These are phyloP conservation scores for Psix sp. DNA, from an alignment of 1,140 invertebrate species.

Conservation along the genomic window DNA sequence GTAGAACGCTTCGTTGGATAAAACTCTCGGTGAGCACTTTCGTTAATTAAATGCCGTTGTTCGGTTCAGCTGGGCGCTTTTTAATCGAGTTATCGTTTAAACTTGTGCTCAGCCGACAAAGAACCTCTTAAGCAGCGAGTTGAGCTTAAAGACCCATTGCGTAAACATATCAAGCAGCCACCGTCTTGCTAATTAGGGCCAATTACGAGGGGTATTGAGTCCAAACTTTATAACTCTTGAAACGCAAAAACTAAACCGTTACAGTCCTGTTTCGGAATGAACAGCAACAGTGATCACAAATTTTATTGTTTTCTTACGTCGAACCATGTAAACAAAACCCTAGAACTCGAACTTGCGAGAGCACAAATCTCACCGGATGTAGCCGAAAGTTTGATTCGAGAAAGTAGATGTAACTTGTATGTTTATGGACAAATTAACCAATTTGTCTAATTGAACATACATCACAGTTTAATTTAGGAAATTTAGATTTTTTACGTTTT, in stretches of 20 bases:
- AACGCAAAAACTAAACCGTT: slow-evolving; percentile 2
- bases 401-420: too few species aligned
- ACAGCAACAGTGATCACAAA: background rate
- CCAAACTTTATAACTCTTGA: slow-evolving; percentile 39
- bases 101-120: slow-evolving; percentile 64
- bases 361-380: too few species aligned
- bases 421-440: too few species aligned
- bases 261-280: background rate
- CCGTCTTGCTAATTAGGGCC: slow-evolving; percentile 68
- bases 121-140: slow-evolving; percentile 61
- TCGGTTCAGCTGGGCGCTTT: slow-evolving; percentile 69
- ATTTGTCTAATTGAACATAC: too few species aligned
- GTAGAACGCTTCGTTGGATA: slow-evolving; percentile 54
- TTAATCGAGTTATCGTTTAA: slow-evolving; percentile 75
- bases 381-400: too few species aligned
- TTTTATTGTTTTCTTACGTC: too few species aligned
- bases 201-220: slow-evolving; percentile 63
- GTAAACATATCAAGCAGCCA: slow-evolving; percentile 69
- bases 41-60: slow-evolving; percentile 75
- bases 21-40: slow-evolving; percentile 71
- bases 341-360: too few species aligned
- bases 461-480: too few species aligned
- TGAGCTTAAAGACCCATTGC: slow-evolving; percentile 65
- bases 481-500: too few species aligned
- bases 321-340: too few species aligned